Conservation (phyloP, 2,113 vertebrate species). For the Takifugu flavidus region DNA sequence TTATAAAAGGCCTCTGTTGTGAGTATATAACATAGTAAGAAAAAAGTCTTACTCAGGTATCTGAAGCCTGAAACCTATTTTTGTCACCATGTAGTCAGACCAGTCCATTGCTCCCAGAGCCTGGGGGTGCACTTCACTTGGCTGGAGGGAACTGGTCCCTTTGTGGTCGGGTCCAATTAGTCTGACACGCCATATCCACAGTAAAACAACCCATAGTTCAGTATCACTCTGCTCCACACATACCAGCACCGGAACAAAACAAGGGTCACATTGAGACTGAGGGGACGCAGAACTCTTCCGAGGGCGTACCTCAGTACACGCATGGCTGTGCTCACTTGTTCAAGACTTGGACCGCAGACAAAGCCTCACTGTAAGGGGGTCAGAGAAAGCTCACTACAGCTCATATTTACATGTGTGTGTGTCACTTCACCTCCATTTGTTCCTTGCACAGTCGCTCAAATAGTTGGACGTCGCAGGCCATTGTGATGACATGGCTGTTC, state of each 20-base stretch:
- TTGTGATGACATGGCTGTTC: constrained; percentile 1
- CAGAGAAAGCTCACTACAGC: not conserved
- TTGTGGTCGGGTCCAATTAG: constrained; percentile 62
- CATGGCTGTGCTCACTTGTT: constrained; percentile 42
- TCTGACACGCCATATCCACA: constrained; percentile 34
- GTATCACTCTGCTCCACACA: constrained; percentile 59
- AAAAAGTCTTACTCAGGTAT: not conserved
- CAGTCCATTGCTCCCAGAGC: constrained; percentile 29
- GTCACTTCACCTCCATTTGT: not conserved
- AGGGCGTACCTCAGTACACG: constrained; percentile 8
- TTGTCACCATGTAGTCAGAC: constrained; percentile 33
- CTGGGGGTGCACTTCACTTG: not conserved
- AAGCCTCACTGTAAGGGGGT: constrained; percentile 48
- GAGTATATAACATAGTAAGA: too few species aligned
- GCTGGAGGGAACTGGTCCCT: constrained; percentile 23
- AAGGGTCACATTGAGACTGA: constrained; percentile 68
- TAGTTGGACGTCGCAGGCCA: not conserved
- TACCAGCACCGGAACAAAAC: constrained; percentile 52
- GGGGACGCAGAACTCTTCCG: constrained; percentile 1
- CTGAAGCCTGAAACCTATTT: constrained; percentile 15
- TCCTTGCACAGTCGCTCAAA: too few species aligned
- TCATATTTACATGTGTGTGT: not conserved
- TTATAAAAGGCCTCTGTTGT: not conserved
- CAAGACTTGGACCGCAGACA: constrained; percentile 42
- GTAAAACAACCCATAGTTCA: constrained; percentile 51